phyloP scores from a whole-genome alignment of 1,140 invertebrate genomes.

The Formica exsecta region DNA sequence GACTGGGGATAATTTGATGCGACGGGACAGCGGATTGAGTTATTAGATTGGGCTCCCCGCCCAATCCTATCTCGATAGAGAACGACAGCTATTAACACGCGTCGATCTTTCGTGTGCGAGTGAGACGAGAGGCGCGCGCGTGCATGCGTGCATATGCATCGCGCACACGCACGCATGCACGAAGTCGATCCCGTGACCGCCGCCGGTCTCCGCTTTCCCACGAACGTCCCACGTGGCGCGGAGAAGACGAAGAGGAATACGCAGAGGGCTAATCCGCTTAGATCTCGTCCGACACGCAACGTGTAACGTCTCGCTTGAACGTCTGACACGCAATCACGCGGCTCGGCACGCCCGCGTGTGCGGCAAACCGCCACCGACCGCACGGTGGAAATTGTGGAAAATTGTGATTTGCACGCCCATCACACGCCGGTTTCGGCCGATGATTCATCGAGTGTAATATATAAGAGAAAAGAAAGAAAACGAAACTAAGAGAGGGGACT shows the following conservation, averaged over 20 bases:
- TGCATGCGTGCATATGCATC: conserved; percentile 27
- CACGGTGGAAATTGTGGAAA: conserved; percentile 72
- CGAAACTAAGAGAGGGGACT: conserved; percentile 3
- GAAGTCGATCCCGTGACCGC: conserved; percentile 39
- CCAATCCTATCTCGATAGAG: conserved; percentile 35
- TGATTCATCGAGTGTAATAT: conserved; percentile 63
- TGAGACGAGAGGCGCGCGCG: conserved; percentile 15
- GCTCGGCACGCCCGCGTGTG: conserved; percentile 18
- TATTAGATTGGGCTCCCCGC: conserved; percentile 46
- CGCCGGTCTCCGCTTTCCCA: conserved; percentile 66
- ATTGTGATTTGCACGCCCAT: conserved; percentile 72
- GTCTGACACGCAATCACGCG: conserved; percentile 39
- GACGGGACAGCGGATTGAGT: conserved; percentile 53
- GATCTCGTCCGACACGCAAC: conserved; percentile 69
- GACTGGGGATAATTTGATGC: conserved; percentile 44
- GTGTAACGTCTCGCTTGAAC: conserved; percentile 64
- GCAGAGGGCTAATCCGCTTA: conserved; percentile 74
- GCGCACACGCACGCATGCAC: not conserved
- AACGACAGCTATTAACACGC: conserved; percentile 39
- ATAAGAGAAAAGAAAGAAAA: not conserved
- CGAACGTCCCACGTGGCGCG: conserved; percentile 30
- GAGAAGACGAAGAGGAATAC: conserved; percentile 35
- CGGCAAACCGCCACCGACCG: conserved; percentile 38
- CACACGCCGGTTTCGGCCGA: conserved; percentile 57
- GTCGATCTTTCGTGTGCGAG: conserved; percentile 33